Evolutionary conservation across 2,113 vertebrate genomes (phyloP), one percentile per base, ranked within the genome.

Genomic region (Lepidothrix coronata): DNA sequence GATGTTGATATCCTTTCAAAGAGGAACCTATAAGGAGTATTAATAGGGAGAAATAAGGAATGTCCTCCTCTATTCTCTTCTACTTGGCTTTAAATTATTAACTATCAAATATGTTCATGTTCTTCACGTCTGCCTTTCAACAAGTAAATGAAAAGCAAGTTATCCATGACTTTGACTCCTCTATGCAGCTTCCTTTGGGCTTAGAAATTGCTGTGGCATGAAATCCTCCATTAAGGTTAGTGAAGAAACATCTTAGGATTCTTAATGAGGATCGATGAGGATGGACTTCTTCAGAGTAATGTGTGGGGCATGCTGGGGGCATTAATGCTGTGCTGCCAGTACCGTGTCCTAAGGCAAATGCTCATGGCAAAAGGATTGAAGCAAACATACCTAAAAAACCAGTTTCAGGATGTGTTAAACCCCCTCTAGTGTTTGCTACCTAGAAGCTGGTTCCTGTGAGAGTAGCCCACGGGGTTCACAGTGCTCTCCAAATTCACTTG

Each of bases 1-100:
- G 96, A 78, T 72, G n/a, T 82, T 93, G 91, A 87, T 95, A 87
- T 8, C 46, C 46, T 93, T 91, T 84, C 61, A 87, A 51, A 87
- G 62, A 86, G 74, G 39, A 63, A 70, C 66, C 62, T 68, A 35
- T 44, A 75, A 91, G 80, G 66, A 86, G 7, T 31, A 51, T 89
- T 73, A 92, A 76, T 48, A 54, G 49, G 76, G 52, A 87, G 80
- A 93, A 81, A 89, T 25, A 80, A 91, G 61, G n/a, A 79, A 77
- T 55, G n/a, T 35, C 51, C 41, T 90, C 46, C 65, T 87, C 73
- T 72, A 14, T 68, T 89, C 52, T 89, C 43, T 92, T 95, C 86
- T 89, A 49, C 28, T 65, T 78, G 44, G 12, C 57, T 93, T 94
- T 82, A 84, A 91, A 75, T 86, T 78, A 92, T 46, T 75, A 82